Base-by-base conservation (phyloP, 2,113 vertebrate species). In the Calyptomena viridis region DNA sequence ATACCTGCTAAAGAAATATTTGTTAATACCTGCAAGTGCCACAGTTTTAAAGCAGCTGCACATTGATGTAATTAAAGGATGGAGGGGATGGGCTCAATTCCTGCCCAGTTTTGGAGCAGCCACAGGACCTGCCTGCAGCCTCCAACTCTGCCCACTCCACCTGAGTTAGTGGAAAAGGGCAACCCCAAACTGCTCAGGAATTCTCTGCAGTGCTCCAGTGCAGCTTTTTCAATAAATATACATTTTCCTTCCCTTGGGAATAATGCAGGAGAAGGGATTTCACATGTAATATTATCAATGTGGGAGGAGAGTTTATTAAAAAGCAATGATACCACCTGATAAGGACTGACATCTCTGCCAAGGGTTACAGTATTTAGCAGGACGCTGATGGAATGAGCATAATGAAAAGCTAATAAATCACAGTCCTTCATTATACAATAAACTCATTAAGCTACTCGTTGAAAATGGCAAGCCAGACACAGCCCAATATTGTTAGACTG, bases 401-500 rank as follows among this genome's bases (percentile, higher is more conserved):
- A 96, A 97, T 92, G 94, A 96, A 97, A 95, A 97, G 89, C 95
- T 96, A 97, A 97, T 97, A 98, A 97, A 97, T 96, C 96, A 94
- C 87, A 94, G 82, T 89, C 83, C 91, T 96, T 97, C 94, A 96
- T 89, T 97, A 97, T 91, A 96, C 58, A 95, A 93, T 95, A 96
- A 96, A 97, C 85, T 96, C 96, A 95, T 97, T 97, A 96, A 83
- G 90, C 35, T 24, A 52, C 85, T 91, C 88, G 5, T 60, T 78
- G 75, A 74, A 96, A 96, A 95, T 31, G 87, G 84, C 58, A 91
- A 96, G 71, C 49, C 79, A 85, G 87, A 64, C 82, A 83, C 14
- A 19, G 82, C 39, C 63, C 80, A 63, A 80, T 81, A 76, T 84
- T 91, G 91, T 87, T 69, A 94, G 73, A 74, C 33, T 31, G 91